Percentiles rank a stretch among this genome's conserved stretches.
phyloP scores from a whole-genome alignment of 2,797 vertebrate species.

The Urosaurus nigricauda region DNA sequence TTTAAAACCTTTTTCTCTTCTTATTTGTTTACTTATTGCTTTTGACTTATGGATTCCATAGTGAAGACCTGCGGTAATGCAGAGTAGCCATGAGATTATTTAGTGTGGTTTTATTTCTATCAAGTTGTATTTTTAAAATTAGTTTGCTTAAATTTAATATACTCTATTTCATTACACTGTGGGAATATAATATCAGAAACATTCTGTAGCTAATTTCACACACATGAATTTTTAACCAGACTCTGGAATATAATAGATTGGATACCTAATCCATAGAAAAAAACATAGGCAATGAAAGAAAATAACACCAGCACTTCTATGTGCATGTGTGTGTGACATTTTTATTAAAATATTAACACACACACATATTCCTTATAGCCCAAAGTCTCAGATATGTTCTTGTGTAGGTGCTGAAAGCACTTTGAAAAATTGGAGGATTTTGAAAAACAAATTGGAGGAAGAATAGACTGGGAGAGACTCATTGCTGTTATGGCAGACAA shows the following conservation, averaged over 20 bases:
- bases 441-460: neutral
- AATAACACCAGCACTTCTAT: constrained; percentile 53
- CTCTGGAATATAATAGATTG: constrained; percentile 43
- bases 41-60: neutral
- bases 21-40: neutral
- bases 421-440: neutral
- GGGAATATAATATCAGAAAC: constrained; percentile 43
- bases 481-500: no score
- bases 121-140: constrained; percentile 27
- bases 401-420: neutral
- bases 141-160: constrained; percentile 42
- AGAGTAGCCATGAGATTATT: constrained; percentile 16
- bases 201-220: constrained; percentile 57
- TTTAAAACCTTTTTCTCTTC: neutral
- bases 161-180: constrained; percentile 14
- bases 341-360: no score
- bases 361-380: no score
- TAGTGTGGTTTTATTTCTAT: neutral
- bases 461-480: neutral
- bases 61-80: constrained; percentile 15
- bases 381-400: neutral
- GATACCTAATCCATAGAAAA: constrained; percentile 42
- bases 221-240: constrained; percentile 30
- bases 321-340: constrained; percentile 13
- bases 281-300: constrained; percentile 49